Base-by-base conservation (phyloP, 2,888 invertebrate genomes). In the Ferdinandea cuprea region DNA sequence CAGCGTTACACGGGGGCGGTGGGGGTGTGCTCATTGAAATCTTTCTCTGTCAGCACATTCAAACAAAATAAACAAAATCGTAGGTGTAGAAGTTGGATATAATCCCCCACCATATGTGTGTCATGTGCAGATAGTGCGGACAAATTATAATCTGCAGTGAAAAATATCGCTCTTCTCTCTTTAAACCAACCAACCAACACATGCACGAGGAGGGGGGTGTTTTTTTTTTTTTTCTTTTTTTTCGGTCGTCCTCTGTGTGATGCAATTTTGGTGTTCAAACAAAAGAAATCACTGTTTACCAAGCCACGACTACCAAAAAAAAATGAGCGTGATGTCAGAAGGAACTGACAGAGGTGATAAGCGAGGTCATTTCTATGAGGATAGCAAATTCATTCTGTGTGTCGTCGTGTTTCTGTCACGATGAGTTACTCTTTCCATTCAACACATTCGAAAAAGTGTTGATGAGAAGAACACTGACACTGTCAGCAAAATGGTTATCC, bases 201-300 rank as follows among this genome's bases (percentile, higher is more conserved):
- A 7, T 15, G 19, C 9, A 21, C 15, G 13, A 19, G n/a, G n/a
- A n/a, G n/a, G n/a, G n/a, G n/a, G n/a, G n/a, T n/a, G n/a, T n/a
- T n/a, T n/a, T n/a, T n/a, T n/a, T n/a, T n/a, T n/a, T n/a, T n/a
- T n/a, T n/a, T n/a, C n/a, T n/a, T n/a, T n/a, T n/a, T 44, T 3
- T 25, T 28, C 32, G 66, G 30, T 50, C 40, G 19, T 13, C 17
- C 30, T 21, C 32, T 69, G 46, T 48, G 42, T 52, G 40, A 54
- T 72, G 72, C 72, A 79, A 72, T 79, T 73, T 79, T 46, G 40
- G 32, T 68, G 28, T 46, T 32, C 79, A 73, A 73, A 79, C 73
- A 73, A 79, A n/a, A 19, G 79, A 79, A 73, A 79, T 73, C 73
- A 61, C 68, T 61, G 73, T 73, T 79, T 73, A 46, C 40, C 46